These are phyloP conservation scores for Antigone vipio DNA, from an alignment of 2,113 vertebrate genomes.

Conservation along the genomic window DNA sequence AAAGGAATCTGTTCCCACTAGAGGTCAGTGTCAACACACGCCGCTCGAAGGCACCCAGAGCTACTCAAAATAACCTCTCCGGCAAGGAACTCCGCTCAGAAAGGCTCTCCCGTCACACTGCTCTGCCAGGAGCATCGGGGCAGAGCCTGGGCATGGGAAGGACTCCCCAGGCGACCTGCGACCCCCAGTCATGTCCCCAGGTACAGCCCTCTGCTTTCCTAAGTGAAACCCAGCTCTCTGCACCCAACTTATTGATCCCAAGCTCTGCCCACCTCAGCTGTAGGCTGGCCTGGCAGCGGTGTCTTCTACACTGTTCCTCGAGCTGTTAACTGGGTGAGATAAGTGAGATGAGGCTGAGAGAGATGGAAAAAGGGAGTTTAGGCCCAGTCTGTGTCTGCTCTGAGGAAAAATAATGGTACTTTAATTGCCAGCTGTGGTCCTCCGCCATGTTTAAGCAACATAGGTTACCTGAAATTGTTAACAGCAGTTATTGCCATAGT, in stretches of 20 bases:
- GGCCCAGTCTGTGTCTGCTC: not conserved
- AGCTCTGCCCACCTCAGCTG: not conserved
- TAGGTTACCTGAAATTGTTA: not conserved
- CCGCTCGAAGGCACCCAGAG: not conserved
- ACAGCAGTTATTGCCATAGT: not conserved
- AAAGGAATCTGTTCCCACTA: not conserved
- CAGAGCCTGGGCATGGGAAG: not conserved
- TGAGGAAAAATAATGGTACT: not conserved
- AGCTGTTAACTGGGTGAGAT: not conserved
- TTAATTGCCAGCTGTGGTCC: not conserved
- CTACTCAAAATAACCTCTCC: not conserved
- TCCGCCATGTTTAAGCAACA: not conserved
- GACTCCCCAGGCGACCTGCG: not conserved
- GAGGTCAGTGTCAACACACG: constrained; percentile 28
- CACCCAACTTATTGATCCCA: not conserved
- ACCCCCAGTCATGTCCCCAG: not conserved
- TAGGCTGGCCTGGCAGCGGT: not conserved
- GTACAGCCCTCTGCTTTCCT: not conserved
- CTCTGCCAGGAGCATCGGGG: not conserved
- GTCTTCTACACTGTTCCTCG: not conserved
- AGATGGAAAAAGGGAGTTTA: not conserved
- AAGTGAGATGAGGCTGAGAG: not conserved
- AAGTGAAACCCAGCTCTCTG: not conserved
- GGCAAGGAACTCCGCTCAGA: not conserved
- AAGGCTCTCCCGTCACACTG: not conserved